phyloP scores from a whole-genome alignment of 2,797 vertebrate genomes.

The Euthynnus affinis region DNA sequence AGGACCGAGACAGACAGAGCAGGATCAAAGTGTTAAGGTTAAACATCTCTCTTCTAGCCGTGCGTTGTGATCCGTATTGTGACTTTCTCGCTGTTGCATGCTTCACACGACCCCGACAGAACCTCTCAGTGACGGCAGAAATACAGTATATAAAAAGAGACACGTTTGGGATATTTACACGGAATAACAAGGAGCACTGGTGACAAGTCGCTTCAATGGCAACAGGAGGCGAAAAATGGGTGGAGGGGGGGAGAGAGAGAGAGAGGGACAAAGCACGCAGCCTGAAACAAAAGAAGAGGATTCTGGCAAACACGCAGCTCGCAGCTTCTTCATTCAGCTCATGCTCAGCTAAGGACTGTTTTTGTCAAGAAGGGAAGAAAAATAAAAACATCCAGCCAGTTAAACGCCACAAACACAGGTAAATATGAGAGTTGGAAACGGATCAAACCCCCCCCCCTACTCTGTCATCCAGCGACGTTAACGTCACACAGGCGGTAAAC shows the following conservation, averaged over 20 bases:
- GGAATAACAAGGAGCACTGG: slow-evolving; percentile 69
- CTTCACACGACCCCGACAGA: slow-evolving; percentile 61
- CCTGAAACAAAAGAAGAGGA: slow-evolving; percentile 51
- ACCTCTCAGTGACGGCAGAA: slow-evolving; percentile 54
- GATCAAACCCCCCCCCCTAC: neutral
- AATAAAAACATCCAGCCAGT: slow-evolving; percentile 38
- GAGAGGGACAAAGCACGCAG: slow-evolving; percentile 36
- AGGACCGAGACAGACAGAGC: slow-evolving; percentile 54
- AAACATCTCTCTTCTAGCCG: slow-evolving; percentile 59
- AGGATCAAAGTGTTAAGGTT: slow-evolving; percentile 52
- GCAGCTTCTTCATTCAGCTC: slow-evolving; percentile 48
- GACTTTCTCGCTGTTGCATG: slow-evolving; percentile 66
- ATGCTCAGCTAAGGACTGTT: slow-evolving; percentile 57
- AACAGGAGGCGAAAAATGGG: slow-evolving; percentile 12
- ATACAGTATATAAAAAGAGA: slow-evolving; percentile 71
- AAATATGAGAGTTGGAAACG: slow-evolving; percentile 52
- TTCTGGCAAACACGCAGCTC: slow-evolving; percentile 50
- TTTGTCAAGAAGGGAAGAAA: slow-evolving; percentile 20
- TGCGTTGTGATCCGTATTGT: slow-evolving; percentile 59
- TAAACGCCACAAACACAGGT: slow-evolving; percentile 54
- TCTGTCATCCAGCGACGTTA: slow-evolving; percentile 24
- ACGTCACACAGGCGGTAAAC: neutral
- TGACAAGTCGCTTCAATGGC: slow-evolving; percentile 40
- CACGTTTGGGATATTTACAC: slow-evolving; percentile 79
- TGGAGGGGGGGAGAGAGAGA: neutral